Evolutionary conservation across 2,797 vertebrate genomes (phyloP).

Genomic region (Periparus ater): DNA sequence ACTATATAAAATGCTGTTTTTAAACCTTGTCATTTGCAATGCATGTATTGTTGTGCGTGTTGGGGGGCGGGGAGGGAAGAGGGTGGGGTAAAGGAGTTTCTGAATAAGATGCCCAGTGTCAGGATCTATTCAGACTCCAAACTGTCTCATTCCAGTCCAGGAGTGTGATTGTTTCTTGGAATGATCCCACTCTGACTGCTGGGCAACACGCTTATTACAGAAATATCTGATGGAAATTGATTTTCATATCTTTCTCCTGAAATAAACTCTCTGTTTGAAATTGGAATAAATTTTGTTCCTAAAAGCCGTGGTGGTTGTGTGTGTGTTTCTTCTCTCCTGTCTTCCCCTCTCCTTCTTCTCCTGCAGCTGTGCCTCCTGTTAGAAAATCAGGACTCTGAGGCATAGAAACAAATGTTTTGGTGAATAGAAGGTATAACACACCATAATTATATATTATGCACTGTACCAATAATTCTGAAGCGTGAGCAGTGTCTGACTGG

Average conservation of each 20-base stretch:
- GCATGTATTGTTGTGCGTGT: conserved; percentile 82
- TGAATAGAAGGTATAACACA: not conserved
- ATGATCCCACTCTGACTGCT: conserved; percentile 44
- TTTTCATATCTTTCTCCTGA: conserved; percentile 99
- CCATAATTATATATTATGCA: not conserved
- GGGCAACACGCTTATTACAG: conserved; percentile 86
- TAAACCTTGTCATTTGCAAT: conserved; percentile 87
- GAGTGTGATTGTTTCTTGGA: conserved; percentile 48
- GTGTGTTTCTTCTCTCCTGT: not conserved
- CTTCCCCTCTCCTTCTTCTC: not conserved
- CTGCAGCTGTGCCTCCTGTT: not conserved
- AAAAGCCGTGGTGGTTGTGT: conserved; percentile 69
- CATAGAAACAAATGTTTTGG: not conserved
- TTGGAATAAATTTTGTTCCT: conserved; percentile 99
- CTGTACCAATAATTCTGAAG: too few relatives aligned
- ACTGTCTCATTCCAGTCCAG: conserved; percentile 47
- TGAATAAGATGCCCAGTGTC: conserved; percentile 43
- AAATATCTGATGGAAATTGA: conserved; percentile 86
- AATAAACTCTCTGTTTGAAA: conserved; percentile 98
- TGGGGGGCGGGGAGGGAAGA: conserved; percentile 62
- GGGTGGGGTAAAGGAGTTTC: conserved; percentile 68
- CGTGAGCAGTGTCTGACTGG: not conserved
- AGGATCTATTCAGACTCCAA: conserved; percentile 41
- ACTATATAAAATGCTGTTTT: conserved; percentile 78
- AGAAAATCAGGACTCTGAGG: not conserved